A percentile compares a stretch with the other conserved stretches of the same genome.
Evolutionary conservation across 1,140 invertebrate genomes (phyloP).

Genomic region (Neodiprion lecontei): DNA sequence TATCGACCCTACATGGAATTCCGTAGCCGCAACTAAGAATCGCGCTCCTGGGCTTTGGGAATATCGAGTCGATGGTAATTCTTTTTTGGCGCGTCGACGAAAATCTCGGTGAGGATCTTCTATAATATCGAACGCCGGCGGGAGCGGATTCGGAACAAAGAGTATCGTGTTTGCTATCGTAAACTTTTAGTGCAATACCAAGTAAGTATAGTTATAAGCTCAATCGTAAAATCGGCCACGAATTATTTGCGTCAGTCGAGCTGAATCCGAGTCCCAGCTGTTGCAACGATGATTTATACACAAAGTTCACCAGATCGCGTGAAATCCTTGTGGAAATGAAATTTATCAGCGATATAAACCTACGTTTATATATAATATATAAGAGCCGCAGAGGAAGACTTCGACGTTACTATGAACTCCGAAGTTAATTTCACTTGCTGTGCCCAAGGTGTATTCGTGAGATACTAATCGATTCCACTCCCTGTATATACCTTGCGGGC

Average conservation of each 20-base stretch:
- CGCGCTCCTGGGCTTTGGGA: too few relatives aligned
- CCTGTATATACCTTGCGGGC: too few relatives aligned
- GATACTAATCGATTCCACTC: too few relatives aligned
- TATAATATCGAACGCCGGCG: not conserved
- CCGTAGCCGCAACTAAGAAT: too few relatives aligned
- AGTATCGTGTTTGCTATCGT: not conserved
- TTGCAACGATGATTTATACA: slow-evolving; percentile 3
- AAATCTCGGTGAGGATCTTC: not conserved
- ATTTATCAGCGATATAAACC: too few relatives aligned
- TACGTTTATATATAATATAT: too few relatives aligned
- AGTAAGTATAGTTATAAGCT: not conserved
- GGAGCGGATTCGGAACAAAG: not conserved
- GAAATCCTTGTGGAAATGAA: not conserved
- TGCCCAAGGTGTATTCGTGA: too few relatives aligned
- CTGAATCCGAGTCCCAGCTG: not conserved
- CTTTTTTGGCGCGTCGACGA: not conserved
- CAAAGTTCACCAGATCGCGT: not conserved
- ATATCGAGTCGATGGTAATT: too few relatives aligned
- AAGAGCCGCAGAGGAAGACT: too few relatives aligned
- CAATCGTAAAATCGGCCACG: not conserved
- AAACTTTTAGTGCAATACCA: not conserved
- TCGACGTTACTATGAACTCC: too few relatives aligned
- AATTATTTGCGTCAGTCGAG: too few relatives aligned
- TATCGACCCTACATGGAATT: not conserved
- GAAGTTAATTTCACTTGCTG: too few relatives aligned